Conservation (phyloP, 1,140 invertebrate species). For the Oscheius sp. region DNA sequence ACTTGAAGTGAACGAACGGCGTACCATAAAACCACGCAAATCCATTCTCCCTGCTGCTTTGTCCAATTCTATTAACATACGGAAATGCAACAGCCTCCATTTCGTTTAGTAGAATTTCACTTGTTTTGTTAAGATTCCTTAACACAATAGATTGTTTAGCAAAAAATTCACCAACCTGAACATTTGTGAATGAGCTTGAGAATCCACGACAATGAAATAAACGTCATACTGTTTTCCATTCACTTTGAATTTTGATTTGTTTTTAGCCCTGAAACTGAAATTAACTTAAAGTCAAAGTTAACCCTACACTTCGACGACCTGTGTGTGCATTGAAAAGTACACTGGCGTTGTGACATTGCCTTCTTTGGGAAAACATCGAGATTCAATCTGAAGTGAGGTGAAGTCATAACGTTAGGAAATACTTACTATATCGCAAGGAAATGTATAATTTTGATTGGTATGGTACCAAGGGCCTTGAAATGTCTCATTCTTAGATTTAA, state of each 20-base stretch:
- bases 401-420: too few species aligned
- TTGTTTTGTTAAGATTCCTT: neutral
- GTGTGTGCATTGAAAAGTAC: constrained; percentile 1
- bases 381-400: too few species aligned
- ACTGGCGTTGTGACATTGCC: too few species aligned
- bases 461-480: too few species aligned
- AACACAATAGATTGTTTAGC: neutral
- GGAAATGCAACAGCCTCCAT: neutral
- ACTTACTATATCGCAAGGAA: too few species aligned
- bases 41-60: neutral
- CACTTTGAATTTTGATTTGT: neutral
- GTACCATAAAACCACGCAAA: neutral
- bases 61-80: neutral
- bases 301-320: neutral
- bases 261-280: neutral
- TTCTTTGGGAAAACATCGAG: too few species aligned
- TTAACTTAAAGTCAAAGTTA: neutral
- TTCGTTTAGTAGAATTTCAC: neutral
- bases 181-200: neutral
- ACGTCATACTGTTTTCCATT: neutral
- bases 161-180: neutral
- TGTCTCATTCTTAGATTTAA: too few species aligned
- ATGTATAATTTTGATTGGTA: too few species aligned
- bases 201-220: neutral
- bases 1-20: neutral